A percentile compares a stretch with the other conserved stretches of the same genome.
Evolutionary conservation across 2,113 vertebrate genomes (phyloP).

Genomic region (Gambusia holbrooki): DNA sequence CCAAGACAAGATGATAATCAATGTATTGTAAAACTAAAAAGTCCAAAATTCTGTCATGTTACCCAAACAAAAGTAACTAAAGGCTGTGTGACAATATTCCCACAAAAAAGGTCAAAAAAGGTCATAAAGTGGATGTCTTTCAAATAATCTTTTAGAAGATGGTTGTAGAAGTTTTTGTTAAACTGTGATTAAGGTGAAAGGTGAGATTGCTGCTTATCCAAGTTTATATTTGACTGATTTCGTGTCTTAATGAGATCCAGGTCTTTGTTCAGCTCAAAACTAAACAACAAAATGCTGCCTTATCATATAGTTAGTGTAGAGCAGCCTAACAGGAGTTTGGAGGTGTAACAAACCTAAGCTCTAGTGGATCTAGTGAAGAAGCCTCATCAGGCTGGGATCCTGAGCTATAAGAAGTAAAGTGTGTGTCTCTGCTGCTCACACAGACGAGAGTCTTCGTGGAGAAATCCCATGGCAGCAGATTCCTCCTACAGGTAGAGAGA

Average conservation of each 20-base stretch:
- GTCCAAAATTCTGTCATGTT: not conserved
- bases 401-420: constrained; percentile 63
- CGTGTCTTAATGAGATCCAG: too few relatives aligned
- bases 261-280: too few relatives aligned
- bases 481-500: constrained; percentile 88
- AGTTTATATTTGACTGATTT: too few relatives aligned
- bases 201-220: too few relatives aligned
- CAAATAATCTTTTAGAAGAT: not conserved
- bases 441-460: constrained; percentile 93
- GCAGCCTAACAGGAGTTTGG: not conserved
- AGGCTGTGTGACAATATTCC: too few relatives aligned
- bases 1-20: not conserved
- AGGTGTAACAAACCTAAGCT: not conserved
- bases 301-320: not conserved
- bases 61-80: not conserved
- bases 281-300: too few relatives aligned
- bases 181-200: too few relatives aligned
- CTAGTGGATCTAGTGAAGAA: not conserved
- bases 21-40: not conserved
- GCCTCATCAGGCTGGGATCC: not conserved
- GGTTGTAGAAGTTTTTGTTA: not conserved
- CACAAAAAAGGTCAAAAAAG: not conserved
- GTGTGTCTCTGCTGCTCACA: constrained; percentile 87
- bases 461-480: constrained; percentile 91
- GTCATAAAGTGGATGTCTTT: not conserved